A percentile compares a stretch with the other conserved stretches of the same genome.
Conservation (phyloP, 2,797 vertebrate species). For the Alosa sapidissima region DNA sequence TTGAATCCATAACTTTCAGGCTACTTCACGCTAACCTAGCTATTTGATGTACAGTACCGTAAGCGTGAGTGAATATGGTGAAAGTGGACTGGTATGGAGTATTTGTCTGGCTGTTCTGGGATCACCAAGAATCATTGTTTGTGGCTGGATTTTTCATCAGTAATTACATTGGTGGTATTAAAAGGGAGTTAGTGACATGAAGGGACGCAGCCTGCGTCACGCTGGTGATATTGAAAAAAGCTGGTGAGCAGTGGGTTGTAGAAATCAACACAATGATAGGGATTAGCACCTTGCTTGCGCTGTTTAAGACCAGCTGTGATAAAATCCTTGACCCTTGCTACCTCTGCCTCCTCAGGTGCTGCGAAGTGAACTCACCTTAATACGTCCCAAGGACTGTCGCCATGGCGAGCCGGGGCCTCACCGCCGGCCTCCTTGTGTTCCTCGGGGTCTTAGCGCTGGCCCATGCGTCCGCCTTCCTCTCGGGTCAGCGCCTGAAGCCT, state of each 20-base stretch:
- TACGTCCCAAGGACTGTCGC: conserved; percentile 30
- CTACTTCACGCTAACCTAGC: too few relatives aligned
- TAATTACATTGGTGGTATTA: not conserved
- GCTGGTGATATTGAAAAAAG: not conserved
- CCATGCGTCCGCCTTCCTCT: conserved; percentile 76
- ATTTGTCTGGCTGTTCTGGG: not conserved
- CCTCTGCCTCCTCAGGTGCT: conserved; percentile 44
- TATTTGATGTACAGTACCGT: too few relatives aligned
- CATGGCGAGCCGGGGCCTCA: conserved; percentile 76
- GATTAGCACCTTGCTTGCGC: not conserved
- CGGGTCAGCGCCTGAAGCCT: conserved; percentile 85
- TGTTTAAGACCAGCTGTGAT: not conserved
- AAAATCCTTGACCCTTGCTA: not conserved
- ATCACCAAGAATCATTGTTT: not conserved
- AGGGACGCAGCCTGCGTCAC: too few relatives aligned
- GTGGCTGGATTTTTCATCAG: not conserved
- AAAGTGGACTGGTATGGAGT: not conserved
- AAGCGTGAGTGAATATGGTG: not conserved
- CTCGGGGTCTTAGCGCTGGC: conserved; percentile 65
- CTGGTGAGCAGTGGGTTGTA: not conserved
- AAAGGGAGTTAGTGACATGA: not conserved
- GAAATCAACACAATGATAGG: not conserved
- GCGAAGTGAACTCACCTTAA: conserved; percentile 38
- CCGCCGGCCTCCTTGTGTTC: conserved; percentile 69
- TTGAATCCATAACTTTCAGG: too few relatives aligned